Conservation (phyloP, 1,140 invertebrate species). For the Achatina immaculata region DNA sequence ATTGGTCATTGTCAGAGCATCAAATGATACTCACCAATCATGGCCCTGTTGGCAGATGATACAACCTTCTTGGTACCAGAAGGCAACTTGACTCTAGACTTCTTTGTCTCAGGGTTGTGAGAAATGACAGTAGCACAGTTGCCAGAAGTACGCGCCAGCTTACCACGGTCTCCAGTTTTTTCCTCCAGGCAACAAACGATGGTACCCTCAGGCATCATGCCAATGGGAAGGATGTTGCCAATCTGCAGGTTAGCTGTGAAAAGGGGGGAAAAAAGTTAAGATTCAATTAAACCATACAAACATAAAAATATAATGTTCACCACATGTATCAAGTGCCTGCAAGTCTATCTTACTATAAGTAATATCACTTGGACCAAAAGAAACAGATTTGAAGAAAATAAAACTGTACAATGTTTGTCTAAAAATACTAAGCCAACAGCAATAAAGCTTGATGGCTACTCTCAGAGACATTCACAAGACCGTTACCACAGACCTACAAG, state of each 20-base stretch:
- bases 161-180: constrained; percentile 97
- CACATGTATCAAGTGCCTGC: too few species aligned
- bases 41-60: constrained; percentile 96
- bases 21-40: constrained; percentile 87
- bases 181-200: constrained; percentile 99
- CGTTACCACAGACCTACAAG: background rate
- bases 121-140: constrained; percentile 99
- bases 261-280: too few species aligned
- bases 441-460: background rate
- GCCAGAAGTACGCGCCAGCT: constrained; percentile 95
- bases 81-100: constrained; percentile 93
- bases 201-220: constrained; percentile 99
- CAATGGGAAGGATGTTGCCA: constrained; percentile 98
- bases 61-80: constrained; percentile 99
- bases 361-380: too few species aligned
- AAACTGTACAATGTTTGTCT: background rate
- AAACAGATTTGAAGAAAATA: too few species aligned
- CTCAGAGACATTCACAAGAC: background rate
- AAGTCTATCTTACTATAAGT: too few species aligned
- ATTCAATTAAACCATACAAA: too few species aligned
- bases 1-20: too few species aligned
- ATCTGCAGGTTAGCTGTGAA: constrained; percentile 82
- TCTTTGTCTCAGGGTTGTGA: constrained; percentile 95
- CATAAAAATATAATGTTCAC: too few species aligned
- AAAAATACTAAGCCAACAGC: background rate